These are phyloP conservation scores for Dromaius novaehollandiae DNA, from an alignment of 2,113 vertebrate species.

Conservation along the genomic window DNA sequence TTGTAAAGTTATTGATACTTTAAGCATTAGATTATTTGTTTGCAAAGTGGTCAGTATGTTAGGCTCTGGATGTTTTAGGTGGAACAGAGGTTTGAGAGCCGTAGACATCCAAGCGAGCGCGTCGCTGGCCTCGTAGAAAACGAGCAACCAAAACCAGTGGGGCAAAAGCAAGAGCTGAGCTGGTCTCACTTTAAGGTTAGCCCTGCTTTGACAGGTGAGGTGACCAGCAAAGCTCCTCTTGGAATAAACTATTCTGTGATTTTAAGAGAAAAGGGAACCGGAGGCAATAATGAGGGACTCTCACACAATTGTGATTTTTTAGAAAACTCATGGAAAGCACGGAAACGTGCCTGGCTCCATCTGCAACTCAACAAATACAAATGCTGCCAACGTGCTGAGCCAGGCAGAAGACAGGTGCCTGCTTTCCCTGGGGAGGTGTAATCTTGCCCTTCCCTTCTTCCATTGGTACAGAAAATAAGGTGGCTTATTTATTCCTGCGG, in stretches of 20 bases:
- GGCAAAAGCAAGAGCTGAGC: background rate
- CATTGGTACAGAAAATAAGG: background rate
- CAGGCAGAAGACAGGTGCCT: fast-evolving
- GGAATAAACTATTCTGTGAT: too few species aligned
- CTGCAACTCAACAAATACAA: too few species aligned
- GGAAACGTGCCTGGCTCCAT: fast-evolving
- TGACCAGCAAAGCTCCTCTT: too few species aligned
- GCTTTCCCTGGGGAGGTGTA: fast-evolving
- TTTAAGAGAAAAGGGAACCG: background rate
- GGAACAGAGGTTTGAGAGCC: background rate
- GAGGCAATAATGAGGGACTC: background rate
- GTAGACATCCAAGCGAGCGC: too few species aligned
- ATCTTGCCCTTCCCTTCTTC: background rate
- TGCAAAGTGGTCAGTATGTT: background rate
- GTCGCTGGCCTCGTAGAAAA: background rate
- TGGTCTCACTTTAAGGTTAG: background rate
- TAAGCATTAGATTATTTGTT: background rate
- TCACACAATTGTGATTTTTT: background rate
- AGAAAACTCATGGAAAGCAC: background rate
- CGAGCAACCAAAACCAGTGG: background rate
- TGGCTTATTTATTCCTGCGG: background rate
- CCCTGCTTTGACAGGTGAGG: background rate
- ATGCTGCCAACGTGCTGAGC: background rate
- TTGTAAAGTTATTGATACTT: background rate
- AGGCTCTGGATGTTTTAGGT: background rate